A percentile compares a stretch with the other conserved stretches of the same genome.
Conservation (phyloP, 2,888 invertebrate genomes). For the Galeopsomyia nigrocyanea region DNA sequence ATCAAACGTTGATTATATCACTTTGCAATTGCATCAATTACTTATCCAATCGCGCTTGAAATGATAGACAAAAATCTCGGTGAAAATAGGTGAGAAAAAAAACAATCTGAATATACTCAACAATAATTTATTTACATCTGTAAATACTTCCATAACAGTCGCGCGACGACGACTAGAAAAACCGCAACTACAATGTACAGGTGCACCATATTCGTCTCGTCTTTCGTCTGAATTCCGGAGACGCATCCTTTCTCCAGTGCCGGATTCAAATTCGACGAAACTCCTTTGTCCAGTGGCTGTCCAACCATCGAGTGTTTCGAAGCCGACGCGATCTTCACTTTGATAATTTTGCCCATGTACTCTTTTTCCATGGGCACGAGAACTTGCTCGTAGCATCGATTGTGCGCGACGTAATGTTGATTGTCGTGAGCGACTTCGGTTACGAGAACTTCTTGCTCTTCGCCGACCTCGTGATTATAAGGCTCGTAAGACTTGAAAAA, state of each 20-base stretch:
- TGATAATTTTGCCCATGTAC: constrained; percentile 86
- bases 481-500: constrained; percentile 92
- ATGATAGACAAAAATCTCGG: no score
- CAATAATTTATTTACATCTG: constrained; percentile 11
- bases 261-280: constrained; percentile 70
- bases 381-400: constrained; percentile 95
- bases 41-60: no score
- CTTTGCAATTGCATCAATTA: no score
- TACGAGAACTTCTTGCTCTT: constrained; percentile 84
- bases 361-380: constrained; percentile 83
- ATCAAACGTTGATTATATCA: no score
- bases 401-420: constrained; percentile 92
- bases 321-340: constrained; percentile 79
- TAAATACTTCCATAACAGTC: constrained; percentile 65
- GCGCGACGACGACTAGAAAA: constrained; percentile 59
- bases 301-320: constrained; percentile 86
- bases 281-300: constrained; percentile 71
- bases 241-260: constrained; percentile 73
- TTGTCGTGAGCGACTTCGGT: constrained; percentile 95
- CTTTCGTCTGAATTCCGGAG: constrained; percentile 69
- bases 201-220: constrained; percentile 51
- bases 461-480: constrained; percentile 79
- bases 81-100: no score
- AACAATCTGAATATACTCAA: no score
- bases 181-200: constrained; percentile 62